Percentiles rank a stretch among this genome's conserved stretches.
Evolutionary conservation across 1,140 invertebrate species (phyloP).

Genomic region (Catajapyx aquilonaris): DNA sequence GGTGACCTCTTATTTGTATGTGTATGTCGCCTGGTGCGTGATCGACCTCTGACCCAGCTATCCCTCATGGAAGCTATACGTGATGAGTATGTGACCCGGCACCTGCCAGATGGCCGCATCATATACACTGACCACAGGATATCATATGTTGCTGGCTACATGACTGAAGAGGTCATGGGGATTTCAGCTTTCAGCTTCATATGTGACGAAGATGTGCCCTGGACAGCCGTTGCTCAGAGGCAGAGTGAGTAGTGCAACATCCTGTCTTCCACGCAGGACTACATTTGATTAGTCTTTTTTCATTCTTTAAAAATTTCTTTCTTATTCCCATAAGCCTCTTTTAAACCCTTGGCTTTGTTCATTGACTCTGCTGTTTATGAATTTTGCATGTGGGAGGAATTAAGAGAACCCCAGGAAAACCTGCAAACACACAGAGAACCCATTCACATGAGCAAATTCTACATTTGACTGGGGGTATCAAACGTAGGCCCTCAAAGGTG

Average conservation of each 20-base stretch:
- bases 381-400: too few species aligned
- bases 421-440: too few species aligned
- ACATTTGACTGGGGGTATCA: too few species aligned
- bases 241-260: constrained; percentile 78
- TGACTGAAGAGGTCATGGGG: constrained; percentile 59
- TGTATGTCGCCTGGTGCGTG: constrained; percentile 36
- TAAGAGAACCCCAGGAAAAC: too few species aligned
- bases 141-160: constrained; percentile 59
- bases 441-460: too few species aligned
- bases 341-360: too few species aligned
- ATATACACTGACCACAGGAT: constrained; percentile 69
- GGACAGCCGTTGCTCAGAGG: constrained; percentile 56
- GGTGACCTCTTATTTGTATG: constrained; percentile 42
- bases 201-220: constrained; percentile 61
- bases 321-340: too few species aligned
- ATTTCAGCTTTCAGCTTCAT: constrained; percentile 65
- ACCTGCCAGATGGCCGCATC: constrained; percentile 60
- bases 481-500: too few species aligned
- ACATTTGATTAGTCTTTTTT: too few species aligned
- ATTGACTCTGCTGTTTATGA: too few species aligned
- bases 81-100: constrained; percentile 65
- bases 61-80: constrained; percentile 46
- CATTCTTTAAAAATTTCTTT: too few species aligned
- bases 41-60: constrained; percentile 40
- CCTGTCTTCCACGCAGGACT: too few species aligned